Percentiles rank a stretch among this genome's conserved stretches.
Evolutionary conservation across 2,888 invertebrate species (phyloP).

Genomic region (Patella pellucida): DNA sequence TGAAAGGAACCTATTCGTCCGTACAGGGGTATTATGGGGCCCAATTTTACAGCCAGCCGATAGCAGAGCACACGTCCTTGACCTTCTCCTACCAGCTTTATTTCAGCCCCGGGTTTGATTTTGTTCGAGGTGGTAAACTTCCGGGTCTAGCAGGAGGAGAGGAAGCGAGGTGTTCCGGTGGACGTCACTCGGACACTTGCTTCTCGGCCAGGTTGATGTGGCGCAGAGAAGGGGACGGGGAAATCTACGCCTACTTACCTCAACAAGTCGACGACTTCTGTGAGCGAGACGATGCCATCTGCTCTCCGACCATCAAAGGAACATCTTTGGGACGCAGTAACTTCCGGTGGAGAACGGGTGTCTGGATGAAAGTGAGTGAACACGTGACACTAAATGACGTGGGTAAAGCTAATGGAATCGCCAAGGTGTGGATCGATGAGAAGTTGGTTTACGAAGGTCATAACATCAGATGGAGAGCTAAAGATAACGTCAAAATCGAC

Average conservation of each 20-base stretch:
- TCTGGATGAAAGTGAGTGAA: slow-evolving; percentile 22
- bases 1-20: background rate
- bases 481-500: slow-evolving; percentile 38
- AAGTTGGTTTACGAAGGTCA: slow-evolving; percentile 27
- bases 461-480: slow-evolving; percentile 40
- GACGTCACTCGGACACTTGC: slow-evolving; percentile 40
- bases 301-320: background rate
- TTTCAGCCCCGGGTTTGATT: slow-evolving; percentile 21
- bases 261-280: background rate
- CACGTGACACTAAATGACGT: background rate
- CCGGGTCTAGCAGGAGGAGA: slow-evolving; percentile 47
- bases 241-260: slow-evolving; percentile 48
- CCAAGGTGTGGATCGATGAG: slow-evolving; percentile 24
- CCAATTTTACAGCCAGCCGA: slow-evolving; percentile 42
- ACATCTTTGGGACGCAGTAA: slow-evolving; percentile 18
- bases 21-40: slow-evolving; percentile 34
- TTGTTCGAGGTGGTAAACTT: slow-evolving; percentile 43
- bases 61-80: slow-evolving; percentile 14
- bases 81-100: slow-evolving; percentile 39
- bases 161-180: slow-evolving; percentile 42
- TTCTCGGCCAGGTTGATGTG: slow-evolving; percentile 54
- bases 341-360: slow-evolving; percentile 33
- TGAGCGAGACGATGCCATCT: background rate
- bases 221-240: slow-evolving; percentile 43
- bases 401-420: slow-evolving; percentile 24